These are phyloP conservation scores for Aradophagus sp. DNA, from an alignment of 1,140 invertebrate genomes.

Conservation along the genomic window DNA sequence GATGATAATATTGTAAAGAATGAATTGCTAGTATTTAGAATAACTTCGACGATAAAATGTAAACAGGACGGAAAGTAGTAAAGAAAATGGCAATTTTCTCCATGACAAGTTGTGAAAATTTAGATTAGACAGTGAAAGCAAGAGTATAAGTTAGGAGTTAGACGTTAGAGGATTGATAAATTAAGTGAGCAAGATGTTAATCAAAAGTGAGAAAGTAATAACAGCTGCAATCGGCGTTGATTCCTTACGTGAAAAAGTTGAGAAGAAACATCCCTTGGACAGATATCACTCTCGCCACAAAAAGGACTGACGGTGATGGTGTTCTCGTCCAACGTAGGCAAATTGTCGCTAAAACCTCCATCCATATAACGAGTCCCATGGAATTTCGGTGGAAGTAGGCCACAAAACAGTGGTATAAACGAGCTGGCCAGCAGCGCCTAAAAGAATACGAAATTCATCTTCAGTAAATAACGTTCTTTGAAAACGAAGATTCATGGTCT, in stretches of 20 bases:
- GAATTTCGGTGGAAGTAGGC: constrained; percentile 91
- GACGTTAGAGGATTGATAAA: neutral
- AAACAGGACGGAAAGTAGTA: too few species aligned
- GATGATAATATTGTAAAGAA: too few species aligned
- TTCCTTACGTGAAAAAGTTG: constrained; percentile 88
- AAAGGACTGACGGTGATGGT: constrained; percentile 98
- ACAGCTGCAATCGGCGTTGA: too few species aligned
- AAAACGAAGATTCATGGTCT: too few species aligned
- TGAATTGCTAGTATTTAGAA: too few species aligned
- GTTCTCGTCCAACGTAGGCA: constrained; percentile 93
- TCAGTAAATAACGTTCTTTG: constrained; percentile 2
- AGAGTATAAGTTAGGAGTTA: too few species aligned
- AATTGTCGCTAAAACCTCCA: constrained; percentile 96
- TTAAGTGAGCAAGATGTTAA: constrained; percentile 36
- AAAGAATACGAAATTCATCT: constrained; percentile 38
- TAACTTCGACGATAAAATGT: too few species aligned
- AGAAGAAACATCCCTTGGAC: constrained; percentile 92
- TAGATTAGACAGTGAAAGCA: too few species aligned
- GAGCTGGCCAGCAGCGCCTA: constrained; percentile 93
- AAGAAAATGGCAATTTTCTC: too few species aligned
- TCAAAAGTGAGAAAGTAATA: too few species aligned
- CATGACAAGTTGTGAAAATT: too few species aligned
- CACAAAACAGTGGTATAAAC: constrained; percentile 98
- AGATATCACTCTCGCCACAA: constrained; percentile 98
- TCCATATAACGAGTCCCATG: constrained; percentile 95